These are phyloP conservation scores for Meandrina meandrites DNA, from an alignment of 92 coral and sea anemone genomes.

Conservation along the genomic window DNA sequence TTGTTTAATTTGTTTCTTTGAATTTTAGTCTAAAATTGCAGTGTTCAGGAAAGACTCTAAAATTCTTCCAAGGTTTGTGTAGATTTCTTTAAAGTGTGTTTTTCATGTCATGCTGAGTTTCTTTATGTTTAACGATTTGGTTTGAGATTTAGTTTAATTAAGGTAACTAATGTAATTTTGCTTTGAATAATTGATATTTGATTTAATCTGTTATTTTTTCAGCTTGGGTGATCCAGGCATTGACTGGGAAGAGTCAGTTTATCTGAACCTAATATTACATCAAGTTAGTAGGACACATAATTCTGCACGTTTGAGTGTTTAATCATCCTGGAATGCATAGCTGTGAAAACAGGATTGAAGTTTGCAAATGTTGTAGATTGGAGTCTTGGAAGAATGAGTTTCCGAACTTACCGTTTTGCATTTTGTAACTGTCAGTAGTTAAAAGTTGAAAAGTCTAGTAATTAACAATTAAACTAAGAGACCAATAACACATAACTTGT, in stretches of 20 bases:
- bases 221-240: slow-evolving; percentile 89
- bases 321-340: background rate
- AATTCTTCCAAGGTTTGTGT: slow-evolving; percentile 71
- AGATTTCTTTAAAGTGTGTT: background rate
- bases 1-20: background rate
- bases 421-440: background rate
- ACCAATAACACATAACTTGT: background rate
- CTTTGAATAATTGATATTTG: background rate
- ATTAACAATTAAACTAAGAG: background rate
- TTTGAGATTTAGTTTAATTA: background rate
- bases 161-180: background rate
- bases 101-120: background rate
- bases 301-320: background rate
- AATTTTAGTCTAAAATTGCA: slow-evolving; percentile 63
- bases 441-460: background rate
- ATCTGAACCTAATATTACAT: slow-evolving; percentile 82
- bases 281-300: slow-evolving; percentile 51
- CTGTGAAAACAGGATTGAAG: background rate
- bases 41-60: slow-evolving; percentile 86
- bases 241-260: slow-evolving; percentile 93
- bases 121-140: background rate
- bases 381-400: background rate
- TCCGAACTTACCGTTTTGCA: background rate
- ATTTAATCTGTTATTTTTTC: background rate
- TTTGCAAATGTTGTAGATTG: background rate